Evolutionary conservation across 2,113 vertebrate species (phyloP), one percentile per base, ranked within the genome.

Genomic region (Irena cyanogastra): DNA sequence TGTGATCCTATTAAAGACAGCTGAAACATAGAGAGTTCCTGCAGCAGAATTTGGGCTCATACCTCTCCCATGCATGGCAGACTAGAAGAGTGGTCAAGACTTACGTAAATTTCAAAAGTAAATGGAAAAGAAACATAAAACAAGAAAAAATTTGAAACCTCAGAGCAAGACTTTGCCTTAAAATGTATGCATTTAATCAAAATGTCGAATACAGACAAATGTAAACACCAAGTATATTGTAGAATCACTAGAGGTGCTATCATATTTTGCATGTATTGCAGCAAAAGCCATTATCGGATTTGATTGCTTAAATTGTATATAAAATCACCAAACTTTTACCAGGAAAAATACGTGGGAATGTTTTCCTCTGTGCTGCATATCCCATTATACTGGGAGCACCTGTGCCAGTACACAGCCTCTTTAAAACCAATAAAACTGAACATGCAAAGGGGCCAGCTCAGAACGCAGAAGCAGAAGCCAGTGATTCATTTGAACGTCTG

Each of bases 381-480:
- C 41, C 75, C 69, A 6, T 87, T 87, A 23, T 71, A 21, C 27
- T 47, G 53, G 44, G 28, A 95, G 65, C 87, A 92, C 68, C 83
- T 95, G 77, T 91, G 69, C 41, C 83, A 49, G 65, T 77, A 28
- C 68, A 39, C 5, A 11, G 69, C 65, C 49, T 77, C 74, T 94
- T 89, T 87, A 91, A 94, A 94, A 61, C 60, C 57, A 75, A 30
- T 71, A 79, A 87, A 96, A 78, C 17, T 49, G 45, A 70, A 33
- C 66, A 84, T 64, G 91, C 80, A 71, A 66, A 92, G 44, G n/a
- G 69, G 16, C 80, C 80, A 87, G 64, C 89, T 88, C 72, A 80
- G 64, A 93, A 70, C 8, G 13, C 79, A 92, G 87, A 71, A 81
- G 72, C 87, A 89, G 71, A 90, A 97, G 74, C 72, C 65, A 91